Base-by-base conservation (phyloP, 1,140 invertebrate genomes). In the Diploscapter pachys region DNA sequence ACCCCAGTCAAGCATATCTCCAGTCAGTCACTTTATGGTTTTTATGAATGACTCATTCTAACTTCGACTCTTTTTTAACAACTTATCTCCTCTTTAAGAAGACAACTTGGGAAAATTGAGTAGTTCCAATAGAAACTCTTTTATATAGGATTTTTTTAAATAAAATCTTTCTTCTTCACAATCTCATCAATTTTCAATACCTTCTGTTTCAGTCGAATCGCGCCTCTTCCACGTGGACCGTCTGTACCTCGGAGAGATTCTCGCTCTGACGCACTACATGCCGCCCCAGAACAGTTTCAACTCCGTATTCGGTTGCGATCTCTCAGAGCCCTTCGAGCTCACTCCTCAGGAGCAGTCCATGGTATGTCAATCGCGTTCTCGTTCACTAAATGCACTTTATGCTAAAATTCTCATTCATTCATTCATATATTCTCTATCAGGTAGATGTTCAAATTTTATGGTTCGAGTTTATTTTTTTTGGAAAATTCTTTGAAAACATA, bases 221-320 rank as follows among this genome's bases (percentile, higher is more conserved):
- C 89, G 90, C 61, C 85, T 90, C n/a, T 92, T 89, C 86, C 89
- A 91, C 6, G 93, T 96, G 0, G 90, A 92, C 65, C 89, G 90
- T 53, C 91, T 89, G 81, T 93, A 90, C 82, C 79, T 97, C 9
- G 93, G 95, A 83, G 92, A 97, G 78, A 87, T 96, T 57, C 87
- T 97, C 0, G 81, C 81, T 8, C 48, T 86, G 62, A 80, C 79
- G 48, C 84, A 80, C 9, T 85, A 86, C 62, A 66, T 73, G 50
- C 81, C 83, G 0, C 63, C 79, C 13, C 67, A 75, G 49, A 49
- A 53, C 4, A 57, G 56, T 6, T 73, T 56, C 11, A 67, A 55
- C 62, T 5, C 71, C 4, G 6, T 9, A 1, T 50, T 51, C 52
- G n/a, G 59, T 5, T 66, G 31, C 49, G 31, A 63, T 5, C 51